Percentiles rank a stretch among this genome's conserved stretches.
These are phyloP conservation scores for Lepidochitona cinerea DNA, from an alignment of 2,888 invertebrate genomes.

Conservation along the genomic window DNA sequence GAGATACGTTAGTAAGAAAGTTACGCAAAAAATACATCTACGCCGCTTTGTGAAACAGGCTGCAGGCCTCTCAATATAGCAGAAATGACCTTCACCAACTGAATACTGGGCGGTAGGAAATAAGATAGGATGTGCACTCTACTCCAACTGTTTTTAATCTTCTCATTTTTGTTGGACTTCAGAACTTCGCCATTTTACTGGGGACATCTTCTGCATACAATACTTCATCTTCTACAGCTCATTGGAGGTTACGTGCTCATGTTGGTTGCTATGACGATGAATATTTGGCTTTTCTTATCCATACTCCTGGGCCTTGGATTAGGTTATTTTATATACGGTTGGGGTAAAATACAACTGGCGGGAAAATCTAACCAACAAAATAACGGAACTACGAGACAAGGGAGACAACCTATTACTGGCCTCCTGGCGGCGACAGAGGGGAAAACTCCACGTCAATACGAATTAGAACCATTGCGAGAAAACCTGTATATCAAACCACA, in stretches of 20 bases:
- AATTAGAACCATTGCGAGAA: not conserved
- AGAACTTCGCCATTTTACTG: not conserved
- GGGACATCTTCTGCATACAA: not conserved
- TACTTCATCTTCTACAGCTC: not conserved
- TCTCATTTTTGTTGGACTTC: not conserved
- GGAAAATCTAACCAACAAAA: not conserved
- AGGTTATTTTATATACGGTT: not conserved
- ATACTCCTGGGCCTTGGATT: not conserved
- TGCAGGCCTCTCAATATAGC: no score
- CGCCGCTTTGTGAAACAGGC: not conserved
- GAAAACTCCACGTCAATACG: not conserved
- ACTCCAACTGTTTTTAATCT: not conserved
- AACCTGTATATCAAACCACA: not conserved
- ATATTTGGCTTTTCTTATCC: not conserved
- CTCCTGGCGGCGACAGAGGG: not conserved
- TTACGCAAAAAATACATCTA: not conserved
- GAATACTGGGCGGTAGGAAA: no score
- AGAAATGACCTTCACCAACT: no score
- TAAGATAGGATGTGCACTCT: no score
- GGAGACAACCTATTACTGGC: not conserved
- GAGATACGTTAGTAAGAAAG: not conserved
- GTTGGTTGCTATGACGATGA: constrained; percentile 5
- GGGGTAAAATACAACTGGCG: not conserved
- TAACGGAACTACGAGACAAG: not conserved
- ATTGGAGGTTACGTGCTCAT: not conserved